These are phyloP conservation scores for Aythya baeri DNA, from an alignment of 2,113 vertebrate species.

Conservation along the genomic window DNA sequence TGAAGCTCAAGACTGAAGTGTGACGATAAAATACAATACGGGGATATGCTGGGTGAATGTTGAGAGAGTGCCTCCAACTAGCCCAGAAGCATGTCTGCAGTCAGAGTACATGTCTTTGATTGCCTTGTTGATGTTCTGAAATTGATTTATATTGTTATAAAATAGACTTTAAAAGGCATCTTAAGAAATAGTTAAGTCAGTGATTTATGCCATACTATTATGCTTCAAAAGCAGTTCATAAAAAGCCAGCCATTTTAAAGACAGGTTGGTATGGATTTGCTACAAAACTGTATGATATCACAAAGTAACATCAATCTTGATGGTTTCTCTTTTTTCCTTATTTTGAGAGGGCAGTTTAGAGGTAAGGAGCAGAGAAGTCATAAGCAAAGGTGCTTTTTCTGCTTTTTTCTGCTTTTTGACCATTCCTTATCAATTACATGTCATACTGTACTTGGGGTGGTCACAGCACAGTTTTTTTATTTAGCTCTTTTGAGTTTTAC, in stretches of 20 bases:
- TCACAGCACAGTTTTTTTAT: background rate
- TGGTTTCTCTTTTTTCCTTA: background rate
- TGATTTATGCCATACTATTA: background rate
- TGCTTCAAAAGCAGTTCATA: background rate
- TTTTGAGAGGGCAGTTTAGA: background rate
- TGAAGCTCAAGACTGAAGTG: background rate
- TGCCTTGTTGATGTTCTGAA: background rate
- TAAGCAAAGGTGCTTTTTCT: background rate
- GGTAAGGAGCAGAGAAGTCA: background rate
- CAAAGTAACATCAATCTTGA: background rate
- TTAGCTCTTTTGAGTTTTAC: background rate
- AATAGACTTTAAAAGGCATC: background rate
- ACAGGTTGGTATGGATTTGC: background rate
- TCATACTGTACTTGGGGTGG: background rate
- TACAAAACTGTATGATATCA: background rate
- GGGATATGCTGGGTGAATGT: background rate
- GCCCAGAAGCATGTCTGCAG: background rate
- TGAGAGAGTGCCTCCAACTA: background rate
- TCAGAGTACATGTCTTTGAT: background rate
- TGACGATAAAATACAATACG: background rate
- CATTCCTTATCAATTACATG: background rate
- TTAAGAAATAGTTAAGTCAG: background rate
- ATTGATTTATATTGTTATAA: constrained; percentile 10
- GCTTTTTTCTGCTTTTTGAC: background rate
- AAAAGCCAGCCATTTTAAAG: background rate